Evolutionary conservation across 1,140 invertebrate species (phyloP).

Genomic region (Rhyacophila brunnea): DNA sequence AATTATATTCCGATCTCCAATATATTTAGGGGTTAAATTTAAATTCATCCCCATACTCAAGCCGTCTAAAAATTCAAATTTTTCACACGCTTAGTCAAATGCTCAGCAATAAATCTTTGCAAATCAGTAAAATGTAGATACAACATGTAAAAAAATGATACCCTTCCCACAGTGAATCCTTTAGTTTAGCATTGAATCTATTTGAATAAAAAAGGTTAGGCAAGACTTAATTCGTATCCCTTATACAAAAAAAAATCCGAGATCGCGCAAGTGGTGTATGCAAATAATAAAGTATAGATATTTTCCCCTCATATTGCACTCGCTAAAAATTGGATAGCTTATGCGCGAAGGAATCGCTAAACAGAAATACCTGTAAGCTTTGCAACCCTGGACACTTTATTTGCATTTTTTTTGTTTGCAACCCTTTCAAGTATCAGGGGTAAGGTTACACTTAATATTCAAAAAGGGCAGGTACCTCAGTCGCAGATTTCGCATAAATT

Average conservation of each 20-base stretch:
- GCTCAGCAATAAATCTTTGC: constrained; percentile 34
- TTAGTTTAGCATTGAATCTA: constrained; percentile 33
- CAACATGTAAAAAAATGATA: constrained; percentile 30
- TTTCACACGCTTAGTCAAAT: constrained; percentile 32
- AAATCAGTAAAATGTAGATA: constrained; percentile 31
- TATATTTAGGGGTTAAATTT: neutral
- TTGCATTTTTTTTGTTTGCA: constrained; percentile 48
- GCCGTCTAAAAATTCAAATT: constrained; percentile 28
- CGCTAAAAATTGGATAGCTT: constrained; percentile 20
- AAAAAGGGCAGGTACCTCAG: constrained; percentile 57
- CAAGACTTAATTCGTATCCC: constrained; percentile 32
- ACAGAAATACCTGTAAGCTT: constrained; percentile 12
- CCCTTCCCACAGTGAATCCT: constrained; percentile 32
- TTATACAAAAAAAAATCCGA: constrained; percentile 21
- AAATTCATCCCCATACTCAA: constrained; percentile 3
- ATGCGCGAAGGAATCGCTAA: constrained; percentile 17
- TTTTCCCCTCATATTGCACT: constrained; percentile 10
- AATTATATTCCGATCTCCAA: neutral
- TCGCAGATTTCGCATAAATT: constrained; percentile 58
- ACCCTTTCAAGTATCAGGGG: constrained; percentile 55
- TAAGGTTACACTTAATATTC: constrained; percentile 58
- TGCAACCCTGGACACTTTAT: constrained; percentile 25
- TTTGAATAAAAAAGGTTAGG: constrained; percentile 35
- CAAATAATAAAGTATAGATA: constrained; percentile 26
- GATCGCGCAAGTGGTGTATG: constrained; percentile 33